phyloP scores from a whole-genome alignment of 2,113 vertebrate genomes.

The Meles meles region DNA sequence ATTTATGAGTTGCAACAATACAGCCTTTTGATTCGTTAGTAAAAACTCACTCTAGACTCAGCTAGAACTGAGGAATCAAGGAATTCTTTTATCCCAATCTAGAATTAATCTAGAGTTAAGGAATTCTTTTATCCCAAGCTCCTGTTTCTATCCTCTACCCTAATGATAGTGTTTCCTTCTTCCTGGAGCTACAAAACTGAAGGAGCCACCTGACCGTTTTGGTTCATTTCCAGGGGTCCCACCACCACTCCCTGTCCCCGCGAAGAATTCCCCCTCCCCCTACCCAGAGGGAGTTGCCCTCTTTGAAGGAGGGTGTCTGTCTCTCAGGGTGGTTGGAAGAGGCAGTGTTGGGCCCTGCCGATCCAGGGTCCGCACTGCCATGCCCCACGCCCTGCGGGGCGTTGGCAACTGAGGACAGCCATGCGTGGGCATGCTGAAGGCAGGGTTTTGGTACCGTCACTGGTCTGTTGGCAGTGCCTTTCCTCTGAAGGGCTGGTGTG shows the following conservation, averaged over 20 bases:
- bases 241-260: rapidly evolving
- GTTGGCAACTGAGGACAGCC: neutral
- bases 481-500: neutral
- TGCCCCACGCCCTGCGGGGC: neutral
- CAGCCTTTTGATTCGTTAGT: neutral
- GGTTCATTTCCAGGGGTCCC: neutral
- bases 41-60: neutral
- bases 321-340: neutral
- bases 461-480: neutral
- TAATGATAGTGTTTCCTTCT: neutral
- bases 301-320: neutral
- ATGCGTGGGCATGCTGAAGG: too few relatives aligned
- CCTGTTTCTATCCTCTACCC: neutral
- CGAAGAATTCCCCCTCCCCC: too few relatives aligned
- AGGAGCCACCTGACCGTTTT: neutral
- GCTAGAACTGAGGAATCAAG: too few relatives aligned
- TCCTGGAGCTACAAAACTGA: neutral
- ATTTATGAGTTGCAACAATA: neutral
- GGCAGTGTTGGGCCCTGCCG: too few relatives aligned
- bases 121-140: neutral
- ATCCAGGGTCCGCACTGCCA: rapidly evolving
- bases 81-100: too few relatives aligned
- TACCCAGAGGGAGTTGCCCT: neutral
- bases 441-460: neutral
- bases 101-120: too few relatives aligned